phyloP scores from a whole-genome alignment of 2,797 vertebrate species.

The Gallinago stenura region DNA sequence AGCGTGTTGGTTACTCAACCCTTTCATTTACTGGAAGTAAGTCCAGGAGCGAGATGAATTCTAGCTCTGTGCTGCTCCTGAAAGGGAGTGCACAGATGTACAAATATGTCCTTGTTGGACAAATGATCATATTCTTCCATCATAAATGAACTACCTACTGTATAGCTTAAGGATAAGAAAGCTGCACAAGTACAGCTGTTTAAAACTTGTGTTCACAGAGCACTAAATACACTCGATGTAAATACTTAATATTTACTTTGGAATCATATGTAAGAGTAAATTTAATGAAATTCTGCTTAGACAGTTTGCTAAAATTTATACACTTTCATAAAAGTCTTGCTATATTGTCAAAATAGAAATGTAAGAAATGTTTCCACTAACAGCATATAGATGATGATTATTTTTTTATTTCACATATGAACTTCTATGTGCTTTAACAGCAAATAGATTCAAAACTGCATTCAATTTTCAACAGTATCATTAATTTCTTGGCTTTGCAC shows the following conservation, averaged over 20 bases:
- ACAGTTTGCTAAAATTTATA: neutral
- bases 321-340: slow-evolving; percentile 43
- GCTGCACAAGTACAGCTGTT: slow-evolving; percentile 77
- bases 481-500: neutral
- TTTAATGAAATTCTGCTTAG: slow-evolving; percentile 54
- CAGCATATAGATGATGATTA: neutral
- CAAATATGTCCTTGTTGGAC: slow-evolving; percentile 89
- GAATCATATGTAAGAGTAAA: slow-evolving; percentile 58
- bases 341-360: slow-evolving; percentile 56
- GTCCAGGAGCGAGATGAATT: slow-evolving; percentile 88
- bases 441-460: slow-evolving; percentile 11
- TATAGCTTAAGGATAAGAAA: slow-evolving; percentile 77
- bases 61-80: slow-evolving; percentile 88
- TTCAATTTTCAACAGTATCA: neutral
- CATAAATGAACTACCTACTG: slow-evolving; percentile 82
- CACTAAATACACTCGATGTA: slow-evolving; percentile 75
- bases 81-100: slow-evolving; percentile 83
- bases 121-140: slow-evolving; percentile 87
- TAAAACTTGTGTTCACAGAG: slow-evolving; percentile 68
- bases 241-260: slow-evolving; percentile 79
- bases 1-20: slow-evolving; percentile 84
- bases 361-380: slow-evolving; percentile 15
- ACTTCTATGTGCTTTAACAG: slow-evolving; percentile 36
- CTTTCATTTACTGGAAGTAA: slow-evolving; percentile 88
- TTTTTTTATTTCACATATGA: neutral